Base-by-base conservation (phyloP, 2,888 invertebrate genomes). In the Palloptera scutellata region DNA sequence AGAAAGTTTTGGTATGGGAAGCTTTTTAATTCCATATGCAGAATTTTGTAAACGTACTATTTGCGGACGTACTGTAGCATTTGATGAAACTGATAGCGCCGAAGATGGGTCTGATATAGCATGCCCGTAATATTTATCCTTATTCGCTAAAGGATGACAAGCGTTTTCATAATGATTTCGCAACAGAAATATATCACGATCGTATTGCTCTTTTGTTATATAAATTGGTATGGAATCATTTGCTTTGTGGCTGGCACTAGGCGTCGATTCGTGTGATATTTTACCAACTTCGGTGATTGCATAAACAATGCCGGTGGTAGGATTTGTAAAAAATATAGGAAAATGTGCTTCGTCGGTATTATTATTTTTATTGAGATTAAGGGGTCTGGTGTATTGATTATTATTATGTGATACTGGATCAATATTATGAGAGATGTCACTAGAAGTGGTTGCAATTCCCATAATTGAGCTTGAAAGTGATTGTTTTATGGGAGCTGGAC, bases 291-390 rank as follows among this genome's bases (percentile, higher is more conserved):
- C 82, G 12, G 79, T 82, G 10, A 84, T 82, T 60, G 81, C 81
- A 70, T 84, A 84, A 1, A 84, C 77, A 60, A 81, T 82, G 40
- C 83, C 82, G 0, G 83, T 84, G 9, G 76, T 77, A 1, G 84
- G 84, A 73, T 84, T 83, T 1, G 79, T 81, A 63, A 84, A 84
- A 72, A 78, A 84, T 9, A 84, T 81, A 12, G 84, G 84, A 68
- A 82, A 80, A 58, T 70, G 60, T 4, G 66, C 64, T 2, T 64
- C 61, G 0, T 64, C 61, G 0, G 30, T 68, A 12, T 68, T 65
- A 40, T 30, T 30, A 4, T 75, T 70, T 42, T 45, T 62, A 53
- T 70, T 65, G n/a, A 62, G n/a, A 57, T 62, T 62, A 13, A 69
- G 30, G 6, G 30, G 30, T 30, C 57, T n/a, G 45, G 64, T 4